These are phyloP conservation scores for Pogoniulus pusillus DNA, from an alignment of 2,797 vertebrate species.

Conservation along the genomic window DNA sequence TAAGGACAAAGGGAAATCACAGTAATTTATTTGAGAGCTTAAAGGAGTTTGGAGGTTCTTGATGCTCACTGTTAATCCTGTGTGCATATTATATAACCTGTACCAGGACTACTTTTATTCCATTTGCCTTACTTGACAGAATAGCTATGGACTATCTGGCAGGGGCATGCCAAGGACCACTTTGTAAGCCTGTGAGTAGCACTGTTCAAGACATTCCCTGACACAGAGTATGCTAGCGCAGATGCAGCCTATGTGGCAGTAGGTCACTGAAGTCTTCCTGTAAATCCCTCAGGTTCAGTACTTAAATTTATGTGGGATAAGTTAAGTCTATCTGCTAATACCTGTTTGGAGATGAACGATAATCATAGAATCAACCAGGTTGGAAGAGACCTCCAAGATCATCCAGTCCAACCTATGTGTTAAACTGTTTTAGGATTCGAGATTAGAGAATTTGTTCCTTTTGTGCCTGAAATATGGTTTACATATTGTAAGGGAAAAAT, in stretches of 20 bases:
- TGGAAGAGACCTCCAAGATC: no score
- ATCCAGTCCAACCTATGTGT: no score
- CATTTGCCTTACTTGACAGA: not conserved
- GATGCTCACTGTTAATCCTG: not conserved
- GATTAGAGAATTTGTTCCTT: not conserved
- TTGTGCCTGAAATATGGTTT: not conserved
- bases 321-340: fast-evolving
- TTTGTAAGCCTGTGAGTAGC: no score
- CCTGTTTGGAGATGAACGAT: not conserved
- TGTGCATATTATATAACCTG: not conserved
- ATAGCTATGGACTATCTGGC: not conserved
- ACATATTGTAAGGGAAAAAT: no score
- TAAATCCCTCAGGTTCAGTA: not conserved
- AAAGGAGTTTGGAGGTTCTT: not conserved
- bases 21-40: not conserved
- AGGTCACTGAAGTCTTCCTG: not conserved
- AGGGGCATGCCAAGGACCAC: not conserved
- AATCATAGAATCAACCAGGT: no score
- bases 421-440: not conserved
- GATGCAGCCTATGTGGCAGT: not conserved
- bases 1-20: not conserved
- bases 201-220: fast-evolving
- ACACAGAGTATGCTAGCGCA: no score
- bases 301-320: not conserved
- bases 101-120: not conserved